Conservation (phyloP, 2,113 vertebrate species). For the Blennius ocellaris region DNA sequence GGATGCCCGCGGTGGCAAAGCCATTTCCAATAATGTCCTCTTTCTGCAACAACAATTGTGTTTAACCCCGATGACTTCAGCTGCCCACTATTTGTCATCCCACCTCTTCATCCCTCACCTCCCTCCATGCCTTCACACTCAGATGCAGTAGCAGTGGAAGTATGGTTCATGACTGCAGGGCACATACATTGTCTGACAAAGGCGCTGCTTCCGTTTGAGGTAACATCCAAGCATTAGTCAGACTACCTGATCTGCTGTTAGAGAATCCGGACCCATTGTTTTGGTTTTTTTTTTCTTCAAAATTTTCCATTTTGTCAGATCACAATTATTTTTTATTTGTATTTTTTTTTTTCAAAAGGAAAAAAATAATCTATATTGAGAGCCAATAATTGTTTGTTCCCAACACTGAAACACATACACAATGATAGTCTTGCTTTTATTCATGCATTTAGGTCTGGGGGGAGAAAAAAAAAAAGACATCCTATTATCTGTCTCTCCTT, state of each 20-base stretch:
- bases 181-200: conserved; percentile 47
- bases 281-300: too few species aligned
- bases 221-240: conserved; percentile 18
- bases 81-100: conserved; percentile 81
- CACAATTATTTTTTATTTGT: too few species aligned
- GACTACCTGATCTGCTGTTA: conserved; percentile 2
- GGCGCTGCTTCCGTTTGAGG: conserved; percentile 20
- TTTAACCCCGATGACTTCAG: conserved; percentile 84
- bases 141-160: conserved; percentile 43
- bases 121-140: conserved; percentile 54
- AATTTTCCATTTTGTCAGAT: too few species aligned
- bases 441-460: too few species aligned
- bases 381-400: too few species aligned
- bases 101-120: conserved; percentile 58
- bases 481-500: background rate
- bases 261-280: too few species aligned
- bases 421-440: too few species aligned
- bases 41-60: conserved; percentile 83
- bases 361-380: too few species aligned
- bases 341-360: too few species aligned
- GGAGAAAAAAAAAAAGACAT: background rate
- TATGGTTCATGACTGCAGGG: conserved; percentile 48
- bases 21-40: conserved; percentile 85
- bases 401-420: too few species aligned
- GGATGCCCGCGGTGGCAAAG: conserved; percentile 77